phyloP scores from a whole-genome alignment of 1,140 invertebrate species.

The Manduca sexta region DNA sequence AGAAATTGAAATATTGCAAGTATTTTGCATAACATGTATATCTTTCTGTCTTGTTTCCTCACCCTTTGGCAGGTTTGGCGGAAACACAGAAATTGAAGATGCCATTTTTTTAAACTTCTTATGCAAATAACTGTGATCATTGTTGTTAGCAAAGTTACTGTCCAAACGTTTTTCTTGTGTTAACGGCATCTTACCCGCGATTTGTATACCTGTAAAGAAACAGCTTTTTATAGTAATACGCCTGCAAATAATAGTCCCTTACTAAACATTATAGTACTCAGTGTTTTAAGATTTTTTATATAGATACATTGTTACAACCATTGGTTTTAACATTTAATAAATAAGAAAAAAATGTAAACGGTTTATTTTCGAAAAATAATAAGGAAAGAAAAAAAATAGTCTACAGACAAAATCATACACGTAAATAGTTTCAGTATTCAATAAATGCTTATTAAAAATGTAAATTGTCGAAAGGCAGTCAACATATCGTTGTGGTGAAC shows the following conservation, averaged over 20 bases:
- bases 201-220: slow-evolving; percentile 59
- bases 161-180: slow-evolving; percentile 67
- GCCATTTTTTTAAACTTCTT: slow-evolving; percentile 94
- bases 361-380: too few relatives aligned
- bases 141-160: slow-evolving; percentile 73
- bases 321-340: too few relatives aligned
- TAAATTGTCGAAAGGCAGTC: slow-evolving; percentile 25
- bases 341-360: neutral
- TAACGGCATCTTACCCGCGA: slow-evolving; percentile 63
- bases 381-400: too few relatives aligned
- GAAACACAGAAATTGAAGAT: slow-evolving; percentile 73
- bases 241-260: too few relatives aligned
- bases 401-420: too few relatives aligned
- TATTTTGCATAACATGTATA: slow-evolving; percentile 33
- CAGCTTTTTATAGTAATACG: too few relatives aligned
- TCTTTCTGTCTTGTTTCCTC: slow-evolving; percentile 56
- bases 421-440: too few relatives aligned
- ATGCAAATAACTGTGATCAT: slow-evolving; percentile 87
- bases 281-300: too few relatives aligned
- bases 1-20: slow-evolving; percentile 49
- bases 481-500: slow-evolving; percentile 32
- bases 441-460: neutral
- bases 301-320: too few relatives aligned
- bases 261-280: too few relatives aligned
- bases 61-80: slow-evolving; percentile 46